Conservation (phyloP, 1,140 invertebrate species). For the Melanaphis sacchari region DNA sequence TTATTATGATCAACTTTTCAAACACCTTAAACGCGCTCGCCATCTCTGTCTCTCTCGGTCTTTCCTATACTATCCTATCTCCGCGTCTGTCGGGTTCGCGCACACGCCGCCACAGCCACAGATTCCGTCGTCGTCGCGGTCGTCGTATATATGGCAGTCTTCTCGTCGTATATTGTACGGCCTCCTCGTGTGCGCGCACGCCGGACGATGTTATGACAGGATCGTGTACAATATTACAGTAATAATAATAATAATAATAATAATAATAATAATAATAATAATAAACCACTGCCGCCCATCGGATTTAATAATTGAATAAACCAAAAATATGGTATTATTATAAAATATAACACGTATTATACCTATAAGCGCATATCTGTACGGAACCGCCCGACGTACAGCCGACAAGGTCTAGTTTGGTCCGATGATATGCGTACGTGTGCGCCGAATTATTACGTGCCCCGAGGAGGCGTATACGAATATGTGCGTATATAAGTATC, state of each 20-base stretch:
- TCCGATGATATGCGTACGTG: not conserved
- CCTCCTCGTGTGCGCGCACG: not conserved
- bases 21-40: slow-evolving; percentile 19
- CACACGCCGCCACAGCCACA: not conserved
- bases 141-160: not conserved
- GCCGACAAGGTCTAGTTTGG: slow-evolving; percentile 30
- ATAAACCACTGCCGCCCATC: not conserved
- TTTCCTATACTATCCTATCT: not conserved
- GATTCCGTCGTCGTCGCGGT: not conserved
- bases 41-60: not conserved
- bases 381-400: not conserved
- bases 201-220: slow-evolving; percentile 41
- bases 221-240: not conserved
- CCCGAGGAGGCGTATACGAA: not conserved
- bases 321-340: slow-evolving; percentile 25
- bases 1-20: slow-evolving; percentile 54
- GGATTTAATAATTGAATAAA: slow-evolving; percentile 53
- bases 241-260: not conserved
- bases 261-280: not conserved
- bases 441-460: slow-evolving; percentile 3
- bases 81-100: not conserved
- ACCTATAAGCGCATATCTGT: not conserved
- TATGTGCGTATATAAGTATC: not conserved
- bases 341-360: not conserved
- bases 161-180: not conserved